A percentile compares a stretch with the other conserved stretches of the same genome.
Conservation (phyloP, 2,113 vertebrate genomes). For the Myocastor coypus region DNA sequence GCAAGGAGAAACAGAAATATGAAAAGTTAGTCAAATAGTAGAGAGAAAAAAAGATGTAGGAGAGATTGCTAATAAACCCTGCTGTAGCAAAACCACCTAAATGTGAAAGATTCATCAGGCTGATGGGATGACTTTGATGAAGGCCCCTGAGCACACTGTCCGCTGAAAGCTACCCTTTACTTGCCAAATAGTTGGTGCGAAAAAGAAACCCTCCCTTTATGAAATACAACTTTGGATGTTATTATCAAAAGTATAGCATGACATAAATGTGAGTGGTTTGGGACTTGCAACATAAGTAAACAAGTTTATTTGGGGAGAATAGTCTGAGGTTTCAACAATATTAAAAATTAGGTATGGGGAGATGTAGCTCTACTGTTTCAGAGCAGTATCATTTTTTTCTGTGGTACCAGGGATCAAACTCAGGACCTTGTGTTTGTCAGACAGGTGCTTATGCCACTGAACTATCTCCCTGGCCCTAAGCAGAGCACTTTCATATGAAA, state of each 20-base stretch:
- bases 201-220: slow-evolving; percentile 98
- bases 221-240: slow-evolving; percentile 95
- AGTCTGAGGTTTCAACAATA: not conserved
- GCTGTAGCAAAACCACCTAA: slow-evolving; percentile 98
- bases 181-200: slow-evolving; percentile 96
- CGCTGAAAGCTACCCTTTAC: slow-evolving; percentile 98
- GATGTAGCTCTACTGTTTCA: not conserved
- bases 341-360: not conserved
- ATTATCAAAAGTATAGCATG: slow-evolving; percentile 98
- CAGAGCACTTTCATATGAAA: not conserved
- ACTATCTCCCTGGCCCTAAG: too few species aligned
- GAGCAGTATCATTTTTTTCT: too few species aligned
- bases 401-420: too few species aligned
- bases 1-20: slow-evolving; percentile 97
- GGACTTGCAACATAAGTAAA: slow-evolving; percentile 97
- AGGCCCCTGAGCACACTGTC: slow-evolving; percentile 97
- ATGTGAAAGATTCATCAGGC: slow-evolving; percentile 97
- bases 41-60: slow-evolving; percentile 97
- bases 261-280: slow-evolving; percentile 97
- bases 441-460: too few species aligned
- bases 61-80: slow-evolving; percentile 99
- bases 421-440: too few species aligned
- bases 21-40: slow-evolving; percentile 96
- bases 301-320: slow-evolving; percentile 96
- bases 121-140: slow-evolving; percentile 99